phyloP scores from a whole-genome alignment of 2,113 vertebrate genomes.

The Oreotrochilus melanogaster region DNA sequence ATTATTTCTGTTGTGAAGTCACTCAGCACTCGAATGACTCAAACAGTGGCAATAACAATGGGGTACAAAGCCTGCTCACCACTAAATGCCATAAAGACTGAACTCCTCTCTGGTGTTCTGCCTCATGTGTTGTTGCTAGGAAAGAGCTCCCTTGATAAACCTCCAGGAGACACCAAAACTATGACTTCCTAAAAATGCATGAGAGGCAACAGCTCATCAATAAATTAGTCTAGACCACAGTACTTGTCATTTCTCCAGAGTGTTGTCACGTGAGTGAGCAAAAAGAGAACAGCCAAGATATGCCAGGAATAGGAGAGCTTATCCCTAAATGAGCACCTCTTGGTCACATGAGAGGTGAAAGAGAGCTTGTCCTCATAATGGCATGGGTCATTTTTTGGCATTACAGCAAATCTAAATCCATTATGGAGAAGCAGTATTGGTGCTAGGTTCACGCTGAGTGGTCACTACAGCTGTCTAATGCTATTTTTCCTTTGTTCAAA shows the following conservation, averaged over 20 bases:
- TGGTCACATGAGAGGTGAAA: neutral
- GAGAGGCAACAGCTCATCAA: neutral
- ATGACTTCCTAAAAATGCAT: constrained; percentile 5
- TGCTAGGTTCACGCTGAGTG: neutral
- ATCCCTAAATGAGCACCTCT: neutral
- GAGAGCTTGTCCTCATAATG: neutral
- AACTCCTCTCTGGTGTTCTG: neutral
- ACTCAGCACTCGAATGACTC: neutral
- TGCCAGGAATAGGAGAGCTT: neutral
- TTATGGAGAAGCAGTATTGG: neutral
- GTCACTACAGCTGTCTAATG: neutral
- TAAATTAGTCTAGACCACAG: neutral
- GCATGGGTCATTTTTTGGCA: accelerated
- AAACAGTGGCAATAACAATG: neutral
- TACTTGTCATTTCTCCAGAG: neutral
- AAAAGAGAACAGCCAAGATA: neutral
- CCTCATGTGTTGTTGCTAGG: neutral
- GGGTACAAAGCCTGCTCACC: accelerated
- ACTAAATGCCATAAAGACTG: neutral
- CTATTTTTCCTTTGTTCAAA: neutral
- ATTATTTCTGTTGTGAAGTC: neutral
- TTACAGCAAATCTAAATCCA: neutral
- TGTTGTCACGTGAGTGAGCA: neutral
- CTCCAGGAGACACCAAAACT: neutral
- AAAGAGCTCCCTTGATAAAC: constrained; percentile 9